Base-by-base conservation (phyloP, 2,113 vertebrate species). In the Tragelaphus buxtoni region DNA sequence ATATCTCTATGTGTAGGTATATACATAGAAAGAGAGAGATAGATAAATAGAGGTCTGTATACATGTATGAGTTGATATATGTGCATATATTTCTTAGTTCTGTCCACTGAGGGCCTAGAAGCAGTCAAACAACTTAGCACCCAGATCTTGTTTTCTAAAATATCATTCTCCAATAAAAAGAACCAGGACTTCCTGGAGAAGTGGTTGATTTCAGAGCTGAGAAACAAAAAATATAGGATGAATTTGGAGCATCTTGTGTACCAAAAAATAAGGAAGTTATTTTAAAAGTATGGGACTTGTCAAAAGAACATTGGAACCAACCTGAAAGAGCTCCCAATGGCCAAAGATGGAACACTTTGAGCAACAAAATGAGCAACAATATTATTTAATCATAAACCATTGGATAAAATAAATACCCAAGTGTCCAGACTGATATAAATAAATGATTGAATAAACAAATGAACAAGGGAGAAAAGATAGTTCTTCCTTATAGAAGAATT, bases 371-470 rank as follows among this genome's bases (percentile, higher is more conserved):
- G n/a, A 96, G 58, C 63, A 63, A 51, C 16, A 83, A 35, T 74
- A 76, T 47, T 81, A 83, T 47, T 92, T 17, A 87, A 86, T 81
- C 80, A 92, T 85, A 91, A 81, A 74, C 35, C 9, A 42, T 12
- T 65, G 60, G 42, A 69, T 65, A 76, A 92, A 92, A 88, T 88
- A 88, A 94, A 49, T 88, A 76, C 12, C 26, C n/a, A n/a, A 61
- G 65, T 83, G 20, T 79, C 26, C 69, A 77, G 18, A 88, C 10
- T 51, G 56, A 69, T 83, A 35, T 56, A 96, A 94, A 83, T 79
- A 83, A 84, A 88, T 89, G 47, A 91, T 69, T 47, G 28, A 77
- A 45, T 91, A 91, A 95, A 86, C 60, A 86, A 93, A 96, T 90
- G 84, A 89, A 80, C 28, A 53, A 17, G 1, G 14, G 14, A 84